phyloP scores from a whole-genome alignment of 2,888 invertebrate genomes.

The Scrobipalpa costella region DNA sequence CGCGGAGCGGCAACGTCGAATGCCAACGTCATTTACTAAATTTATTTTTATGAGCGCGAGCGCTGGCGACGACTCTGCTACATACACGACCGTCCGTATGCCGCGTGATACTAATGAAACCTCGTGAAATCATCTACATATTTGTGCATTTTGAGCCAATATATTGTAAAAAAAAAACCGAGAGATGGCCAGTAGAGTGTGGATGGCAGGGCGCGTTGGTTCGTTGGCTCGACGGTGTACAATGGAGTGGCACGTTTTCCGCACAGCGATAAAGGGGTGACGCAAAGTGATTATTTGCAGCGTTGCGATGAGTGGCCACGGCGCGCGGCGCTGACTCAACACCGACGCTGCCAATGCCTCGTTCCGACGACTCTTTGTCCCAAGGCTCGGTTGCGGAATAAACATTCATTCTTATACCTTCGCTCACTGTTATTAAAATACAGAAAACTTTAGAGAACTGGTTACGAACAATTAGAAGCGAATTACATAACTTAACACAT shows the following conservation, averaged over 20 bases:
- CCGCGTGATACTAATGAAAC: constrained; percentile 62
- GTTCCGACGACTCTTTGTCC: constrained; percentile 44
- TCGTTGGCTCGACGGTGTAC: constrained; percentile 44
- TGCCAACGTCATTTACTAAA: constrained; percentile 80
- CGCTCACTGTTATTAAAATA: constrained; percentile 15
- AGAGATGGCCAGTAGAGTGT: constrained; percentile 35
- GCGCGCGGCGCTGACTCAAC: constrained; percentile 65
- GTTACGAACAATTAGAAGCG: not conserved
- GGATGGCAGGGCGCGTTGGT: constrained; percentile 31
- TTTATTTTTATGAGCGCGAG: constrained; percentile 80
- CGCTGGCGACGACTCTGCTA: constrained; percentile 74
- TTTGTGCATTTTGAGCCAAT: constrained; percentile 63
- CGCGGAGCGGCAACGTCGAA: constrained; percentile 72
- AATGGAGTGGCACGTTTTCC: constrained; percentile 69
- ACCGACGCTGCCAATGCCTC: constrained; percentile 44
- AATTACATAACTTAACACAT: constrained; percentile 7
- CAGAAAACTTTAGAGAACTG: not conserved
- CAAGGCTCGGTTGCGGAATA: constrained; percentile 37
- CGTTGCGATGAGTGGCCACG: constrained; percentile 71
- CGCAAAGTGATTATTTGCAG: constrained; percentile 80
- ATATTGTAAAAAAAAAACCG: constrained; percentile 45
- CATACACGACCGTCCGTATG: constrained; percentile 50
- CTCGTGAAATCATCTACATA: constrained; percentile 61
- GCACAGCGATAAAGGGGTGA: constrained; percentile 74
- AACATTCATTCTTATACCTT: constrained; percentile 24